Evolutionary conservation across 2,797 vertebrate genomes (phyloP).

Genomic region (Percopsis omiscomaycus): DNA sequence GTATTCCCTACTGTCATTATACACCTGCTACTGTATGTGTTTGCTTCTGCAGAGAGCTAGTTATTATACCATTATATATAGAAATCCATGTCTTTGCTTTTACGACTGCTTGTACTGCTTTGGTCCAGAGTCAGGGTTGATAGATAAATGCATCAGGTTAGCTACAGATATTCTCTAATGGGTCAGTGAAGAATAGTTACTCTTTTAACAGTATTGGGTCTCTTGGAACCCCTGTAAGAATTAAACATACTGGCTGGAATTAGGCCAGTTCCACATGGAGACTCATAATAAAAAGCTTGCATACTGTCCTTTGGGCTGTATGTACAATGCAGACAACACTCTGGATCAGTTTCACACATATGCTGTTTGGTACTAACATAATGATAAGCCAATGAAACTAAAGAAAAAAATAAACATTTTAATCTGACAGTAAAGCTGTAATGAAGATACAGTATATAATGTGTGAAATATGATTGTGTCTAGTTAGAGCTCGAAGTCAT

Average conservation of each 20-base stretch:
- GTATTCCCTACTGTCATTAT: not conserved
- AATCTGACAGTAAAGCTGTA: conserved; percentile 1
- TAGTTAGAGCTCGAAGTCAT: not conserved
- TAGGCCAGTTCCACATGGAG: no score
- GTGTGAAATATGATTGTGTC: not conserved
- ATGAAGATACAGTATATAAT: not conserved
- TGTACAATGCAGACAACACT: no score
- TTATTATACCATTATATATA: not conserved
- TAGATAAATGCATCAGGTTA: not conserved
- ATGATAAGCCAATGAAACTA: not conserved
- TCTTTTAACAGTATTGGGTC: no score
- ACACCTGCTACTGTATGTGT: not conserved
- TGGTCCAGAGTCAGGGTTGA: not conserved
- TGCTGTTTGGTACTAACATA: not conserved
- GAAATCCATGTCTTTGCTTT: not conserved
- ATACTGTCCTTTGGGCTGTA: no score
- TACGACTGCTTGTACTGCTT: not conserved
- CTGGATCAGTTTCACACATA: conserved; percentile 9
- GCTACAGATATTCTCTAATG: no score
- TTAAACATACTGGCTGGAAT: no score
- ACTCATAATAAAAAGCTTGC: no score
- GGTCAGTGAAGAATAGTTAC: no score
- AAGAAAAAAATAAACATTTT: not conserved
- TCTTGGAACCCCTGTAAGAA: no score
- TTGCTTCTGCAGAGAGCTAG: not conserved